Conservation (phyloP, 2,888 invertebrate species). For the Scelioninae gen. 1 region DNA sequence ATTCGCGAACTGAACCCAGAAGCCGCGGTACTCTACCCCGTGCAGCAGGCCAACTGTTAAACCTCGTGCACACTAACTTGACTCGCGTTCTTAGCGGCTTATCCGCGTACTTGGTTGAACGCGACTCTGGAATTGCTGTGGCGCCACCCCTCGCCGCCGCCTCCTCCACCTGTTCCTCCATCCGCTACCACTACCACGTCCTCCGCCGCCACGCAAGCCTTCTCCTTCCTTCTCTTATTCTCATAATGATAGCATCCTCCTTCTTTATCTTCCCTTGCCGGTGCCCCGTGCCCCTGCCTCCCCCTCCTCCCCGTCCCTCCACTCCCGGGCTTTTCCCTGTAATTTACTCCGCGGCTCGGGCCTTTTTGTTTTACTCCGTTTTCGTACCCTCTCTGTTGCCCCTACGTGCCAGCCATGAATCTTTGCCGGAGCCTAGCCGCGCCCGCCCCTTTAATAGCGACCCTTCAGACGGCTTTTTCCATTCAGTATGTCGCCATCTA, state of each 20-base stretch:
- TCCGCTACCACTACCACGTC: conserved; percentile 67
- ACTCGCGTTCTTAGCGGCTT: conserved; percentile 77
- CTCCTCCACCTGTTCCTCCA: conserved; percentile 74
- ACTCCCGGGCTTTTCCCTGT: conserved; percentile 79
- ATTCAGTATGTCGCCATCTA: conserved; percentile 82
- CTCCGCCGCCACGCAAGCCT: conserved; percentile 64
- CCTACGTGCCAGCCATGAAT: conserved; percentile 83
- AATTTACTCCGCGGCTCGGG: conserved; percentile 78
- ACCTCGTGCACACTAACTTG: conserved; percentile 79
- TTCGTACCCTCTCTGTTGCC: conserved; percentile 74
- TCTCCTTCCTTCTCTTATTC: conserved; percentile 50
- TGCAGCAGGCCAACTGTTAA: conserved; percentile 72
- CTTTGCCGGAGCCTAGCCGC: conserved; percentile 79
- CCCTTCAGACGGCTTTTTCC: conserved; percentile 80
- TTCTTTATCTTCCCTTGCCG: conserved; percentile 59
- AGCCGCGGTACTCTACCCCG: conserved; percentile 68
- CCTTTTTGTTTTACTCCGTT: conserved; percentile 77
- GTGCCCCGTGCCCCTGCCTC: too few relatives aligned
- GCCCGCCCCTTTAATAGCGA: conserved; percentile 85
- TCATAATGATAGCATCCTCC: conserved; percentile 64
- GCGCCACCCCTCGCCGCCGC: conserved; percentile 81
- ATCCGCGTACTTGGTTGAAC: conserved; percentile 82
- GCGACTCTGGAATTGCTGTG: conserved; percentile 83
- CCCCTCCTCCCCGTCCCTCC: conserved; percentile 72
- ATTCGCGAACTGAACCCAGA: conserved; percentile 63